These are phyloP conservation scores for Drosophila arawakana DNA, from an alignment of 1,140 invertebrate species.

Conservation along the genomic window DNA sequence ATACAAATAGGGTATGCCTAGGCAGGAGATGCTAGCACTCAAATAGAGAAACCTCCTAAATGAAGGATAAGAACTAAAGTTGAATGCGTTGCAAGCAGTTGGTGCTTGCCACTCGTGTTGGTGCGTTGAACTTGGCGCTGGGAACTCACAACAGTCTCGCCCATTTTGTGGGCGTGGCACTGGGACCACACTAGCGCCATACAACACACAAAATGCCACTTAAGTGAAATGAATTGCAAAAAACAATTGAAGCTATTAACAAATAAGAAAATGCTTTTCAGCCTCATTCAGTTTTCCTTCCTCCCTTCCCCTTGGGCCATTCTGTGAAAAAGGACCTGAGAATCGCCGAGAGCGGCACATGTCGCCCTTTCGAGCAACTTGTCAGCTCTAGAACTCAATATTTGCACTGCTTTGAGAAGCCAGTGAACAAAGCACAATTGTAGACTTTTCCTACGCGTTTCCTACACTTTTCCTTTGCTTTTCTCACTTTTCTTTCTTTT, in stretches of 20 bases:
- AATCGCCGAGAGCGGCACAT: constrained; percentile 10
- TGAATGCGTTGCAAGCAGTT: constrained; percentile 15
- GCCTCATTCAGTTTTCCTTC: neutral
- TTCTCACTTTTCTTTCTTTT: neutral
- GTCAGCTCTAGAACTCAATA: constrained; percentile 19
- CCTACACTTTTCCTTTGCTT: neutral
- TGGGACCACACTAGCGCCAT: constrained; percentile 17
- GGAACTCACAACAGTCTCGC: constrained; percentile 18
- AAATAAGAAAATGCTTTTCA: constrained; percentile 17
- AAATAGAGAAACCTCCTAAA: neutral
- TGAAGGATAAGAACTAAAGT: constrained; percentile 4
- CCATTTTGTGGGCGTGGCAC: constrained; percentile 32
- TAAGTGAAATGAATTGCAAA: constrained; percentile 76
- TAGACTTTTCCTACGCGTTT: neutral
- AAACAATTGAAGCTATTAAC: constrained; percentile 26
- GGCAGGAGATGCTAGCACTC: constrained; percentile 7
- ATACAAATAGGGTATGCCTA: constrained; percentile 14
- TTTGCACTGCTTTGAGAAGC: neutral
- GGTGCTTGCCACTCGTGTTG: neutral
- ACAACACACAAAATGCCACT: constrained; percentile 65
- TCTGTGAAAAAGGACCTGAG: constrained; percentile 18
- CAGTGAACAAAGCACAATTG: neutral
- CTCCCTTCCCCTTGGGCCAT: neutral
- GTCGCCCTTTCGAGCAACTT: neutral
- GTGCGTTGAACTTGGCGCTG: constrained; percentile 42